phyloP scores from a whole-genome alignment of 1,140 invertebrate species.

The Lethocerus indicus region DNA sequence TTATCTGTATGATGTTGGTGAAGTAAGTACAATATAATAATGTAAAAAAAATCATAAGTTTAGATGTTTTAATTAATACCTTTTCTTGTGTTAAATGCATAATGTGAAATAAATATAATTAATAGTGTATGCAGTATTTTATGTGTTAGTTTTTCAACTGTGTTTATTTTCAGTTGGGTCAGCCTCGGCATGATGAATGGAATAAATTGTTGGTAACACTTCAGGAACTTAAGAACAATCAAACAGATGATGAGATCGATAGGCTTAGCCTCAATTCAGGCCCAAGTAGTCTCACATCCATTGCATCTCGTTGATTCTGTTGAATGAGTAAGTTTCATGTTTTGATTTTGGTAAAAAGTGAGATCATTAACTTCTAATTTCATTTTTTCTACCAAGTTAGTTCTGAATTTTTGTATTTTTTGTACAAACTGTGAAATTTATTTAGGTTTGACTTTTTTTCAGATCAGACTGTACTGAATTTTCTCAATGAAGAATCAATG shows the following conservation, averaged over 20 bases:
- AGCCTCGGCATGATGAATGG: conserved; percentile 89
- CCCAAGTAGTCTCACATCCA: conserved; percentile 9
- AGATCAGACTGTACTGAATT: too few relatives aligned
- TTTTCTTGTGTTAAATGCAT: background rate
- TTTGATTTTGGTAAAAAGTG: background rate
- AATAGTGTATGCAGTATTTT: background rate
- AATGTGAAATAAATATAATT: background rate
- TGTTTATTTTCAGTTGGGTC: conserved; percentile 45
- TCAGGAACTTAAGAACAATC: conserved; percentile 86
- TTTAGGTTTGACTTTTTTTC: too few relatives aligned
- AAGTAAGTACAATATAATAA: too few relatives aligned
- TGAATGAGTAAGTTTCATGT: background rate
- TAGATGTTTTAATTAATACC: background rate
- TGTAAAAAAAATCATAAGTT: background rate
- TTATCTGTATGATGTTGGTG: conserved; percentile 90
- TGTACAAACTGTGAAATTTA: too few relatives aligned
- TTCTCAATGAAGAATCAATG: too few relatives aligned
- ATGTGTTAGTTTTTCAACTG: background rate
- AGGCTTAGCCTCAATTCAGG: conserved; percentile 12
- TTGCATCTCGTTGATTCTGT: background rate
- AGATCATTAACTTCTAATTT: background rate
- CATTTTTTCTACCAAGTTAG: too few relatives aligned
- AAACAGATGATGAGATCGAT: conserved; percentile 54
- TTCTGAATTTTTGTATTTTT: too few relatives aligned
- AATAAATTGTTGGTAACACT: conserved; percentile 82